Percentiles rank a stretch among this genome's conserved stretches.
Evolutionary conservation across 2,113 vertebrate genomes (phyloP).

Genomic region (Eptesicus fuscus): DNA sequence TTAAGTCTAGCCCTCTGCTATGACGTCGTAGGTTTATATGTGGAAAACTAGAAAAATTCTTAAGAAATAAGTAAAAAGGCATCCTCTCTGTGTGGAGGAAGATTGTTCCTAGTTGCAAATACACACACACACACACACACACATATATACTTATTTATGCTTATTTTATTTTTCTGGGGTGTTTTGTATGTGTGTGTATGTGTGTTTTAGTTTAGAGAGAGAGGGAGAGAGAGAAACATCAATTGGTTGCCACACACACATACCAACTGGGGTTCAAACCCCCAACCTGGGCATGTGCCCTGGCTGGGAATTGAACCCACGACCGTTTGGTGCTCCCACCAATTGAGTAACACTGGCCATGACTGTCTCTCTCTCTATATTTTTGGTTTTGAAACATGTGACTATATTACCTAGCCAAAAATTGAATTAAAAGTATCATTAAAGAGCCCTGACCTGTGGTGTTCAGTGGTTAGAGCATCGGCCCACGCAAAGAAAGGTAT

Average conservation of each 20-base stretch:
- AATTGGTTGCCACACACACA: no score
- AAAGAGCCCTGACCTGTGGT: neutral
- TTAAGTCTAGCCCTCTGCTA: neutral
- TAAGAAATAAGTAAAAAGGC: neutral
- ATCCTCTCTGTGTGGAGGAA: neutral
- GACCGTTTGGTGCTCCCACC: no score
- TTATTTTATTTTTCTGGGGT: neutral
- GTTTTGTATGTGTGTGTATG: no score
- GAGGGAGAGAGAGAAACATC: neutral
- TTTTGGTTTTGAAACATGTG: neutral
- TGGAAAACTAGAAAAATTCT: neutral
- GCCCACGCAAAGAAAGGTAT: neutral
- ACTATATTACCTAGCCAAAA: neutral
- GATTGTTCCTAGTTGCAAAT: neutral
- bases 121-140: no score
- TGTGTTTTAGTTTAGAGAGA: neutral
- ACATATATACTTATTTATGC: no score
- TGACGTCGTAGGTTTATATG: neutral
- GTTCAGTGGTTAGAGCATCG: neutral
- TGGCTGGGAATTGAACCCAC: neutral
- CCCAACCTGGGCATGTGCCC: neutral
- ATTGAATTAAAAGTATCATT: neutral
- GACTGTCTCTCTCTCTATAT: neutral
- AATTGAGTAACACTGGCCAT: neutral
- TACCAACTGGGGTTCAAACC: neutral